phyloP scores from a whole-genome alignment of 2,113 vertebrate genomes.

The Conger conger region DNA sequence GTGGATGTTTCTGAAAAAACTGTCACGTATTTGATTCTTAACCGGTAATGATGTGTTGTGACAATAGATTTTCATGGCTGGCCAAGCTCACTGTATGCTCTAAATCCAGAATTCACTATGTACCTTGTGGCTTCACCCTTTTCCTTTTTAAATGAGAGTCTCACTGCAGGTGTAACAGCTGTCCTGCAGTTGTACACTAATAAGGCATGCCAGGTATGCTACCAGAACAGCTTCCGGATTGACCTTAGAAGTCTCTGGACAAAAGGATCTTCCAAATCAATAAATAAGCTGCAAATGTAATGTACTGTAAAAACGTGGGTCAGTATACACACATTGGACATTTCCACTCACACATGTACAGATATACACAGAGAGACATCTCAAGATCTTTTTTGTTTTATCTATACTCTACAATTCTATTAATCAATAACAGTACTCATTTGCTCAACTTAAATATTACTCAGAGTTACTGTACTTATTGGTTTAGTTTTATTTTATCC shows the following conservation, averaged over 20 bases:
- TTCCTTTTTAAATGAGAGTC: background rate
- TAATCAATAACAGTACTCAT: too few relatives aligned
- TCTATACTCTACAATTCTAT: too few relatives aligned
- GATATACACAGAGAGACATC: too few relatives aligned
- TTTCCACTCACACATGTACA: too few relatives aligned
- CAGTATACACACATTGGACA: too few relatives aligned
- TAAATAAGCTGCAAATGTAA: background rate
- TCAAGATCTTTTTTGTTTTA: too few relatives aligned
- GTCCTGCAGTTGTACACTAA: background rate
- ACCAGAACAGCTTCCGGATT: background rate
- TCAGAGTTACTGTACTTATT: too few relatives aligned
- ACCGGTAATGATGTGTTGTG: background rate
- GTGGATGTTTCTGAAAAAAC: background rate
- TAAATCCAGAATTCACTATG: background rate
- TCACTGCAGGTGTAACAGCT: background rate
- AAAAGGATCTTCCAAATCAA: background rate
- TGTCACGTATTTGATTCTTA: background rate
- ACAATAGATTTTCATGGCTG: background rate
- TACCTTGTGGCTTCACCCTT: background rate
- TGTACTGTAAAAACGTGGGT: too few relatives aligned
- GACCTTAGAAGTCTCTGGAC: background rate
- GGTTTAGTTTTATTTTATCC: too few relatives aligned
- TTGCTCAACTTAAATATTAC: too few relatives aligned
- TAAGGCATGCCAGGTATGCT: background rate
- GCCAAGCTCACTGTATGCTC: background rate